These are phyloP conservation scores for Eciton burchellii DNA, from an alignment of 1,140 invertebrate genomes.

Conservation along the genomic window DNA sequence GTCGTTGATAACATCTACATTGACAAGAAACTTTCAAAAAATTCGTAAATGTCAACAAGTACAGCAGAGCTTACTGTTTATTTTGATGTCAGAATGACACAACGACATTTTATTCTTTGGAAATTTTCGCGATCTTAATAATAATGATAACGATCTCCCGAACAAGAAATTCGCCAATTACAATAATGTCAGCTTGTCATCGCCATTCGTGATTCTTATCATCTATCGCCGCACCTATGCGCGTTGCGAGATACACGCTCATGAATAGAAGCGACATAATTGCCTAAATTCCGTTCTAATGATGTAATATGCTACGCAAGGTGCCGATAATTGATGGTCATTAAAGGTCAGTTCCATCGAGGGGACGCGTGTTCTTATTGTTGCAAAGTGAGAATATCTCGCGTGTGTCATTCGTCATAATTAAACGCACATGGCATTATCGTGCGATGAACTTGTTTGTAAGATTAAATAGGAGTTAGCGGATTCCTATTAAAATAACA, in stretches of 20 bases:
- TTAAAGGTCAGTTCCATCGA: constrained; percentile 49
- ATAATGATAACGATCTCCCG: background rate
- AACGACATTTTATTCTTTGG: background rate
- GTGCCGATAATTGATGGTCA: constrained; percentile 49
- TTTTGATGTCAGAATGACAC: background rate
- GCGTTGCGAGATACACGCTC: background rate
- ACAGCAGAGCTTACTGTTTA: background rate
- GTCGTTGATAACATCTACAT: background rate
- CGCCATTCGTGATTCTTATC: background rate
- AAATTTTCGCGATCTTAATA: background rate
- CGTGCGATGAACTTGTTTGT: background rate
- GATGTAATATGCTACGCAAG: constrained; percentile 11
- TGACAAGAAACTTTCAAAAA: background rate
- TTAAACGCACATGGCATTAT: background rate
- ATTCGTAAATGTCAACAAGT: background rate
- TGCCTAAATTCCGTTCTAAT: constrained; percentile 48
- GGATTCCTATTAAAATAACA: too few species aligned
- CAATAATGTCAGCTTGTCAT: background rate
- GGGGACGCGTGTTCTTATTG: constrained; percentile 24
- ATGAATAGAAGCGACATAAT: constrained; percentile 48
- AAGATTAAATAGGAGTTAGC: too few species aligned
- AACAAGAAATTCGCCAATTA: constrained; percentile 1
- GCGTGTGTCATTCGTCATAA: constrained; percentile 22
- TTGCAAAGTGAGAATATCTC: background rate
- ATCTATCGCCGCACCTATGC: background rate